Conservation (phyloP, 53 echinoderm and acorn worm genomes). For the Temnopleurus reevesii region DNA sequence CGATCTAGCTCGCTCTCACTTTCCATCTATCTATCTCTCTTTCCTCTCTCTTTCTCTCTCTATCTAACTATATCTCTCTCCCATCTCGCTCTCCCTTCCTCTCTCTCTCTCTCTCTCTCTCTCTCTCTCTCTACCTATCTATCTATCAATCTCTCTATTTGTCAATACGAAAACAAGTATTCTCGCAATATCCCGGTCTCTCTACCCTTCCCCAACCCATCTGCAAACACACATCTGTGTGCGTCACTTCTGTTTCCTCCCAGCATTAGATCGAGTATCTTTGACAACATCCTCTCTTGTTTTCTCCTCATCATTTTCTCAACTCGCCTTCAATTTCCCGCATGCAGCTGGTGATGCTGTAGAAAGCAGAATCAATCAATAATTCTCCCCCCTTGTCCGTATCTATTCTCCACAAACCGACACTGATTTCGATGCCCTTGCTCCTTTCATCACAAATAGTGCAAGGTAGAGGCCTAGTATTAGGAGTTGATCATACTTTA, state of each 20-base stretch:
- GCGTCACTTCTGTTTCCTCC: not conserved
- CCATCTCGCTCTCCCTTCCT: not conserved
- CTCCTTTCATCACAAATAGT: not conserved
- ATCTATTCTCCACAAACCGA: not conserved
- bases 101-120: not conserved
- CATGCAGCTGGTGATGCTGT: slow-evolving; percentile 1
- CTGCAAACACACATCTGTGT: too few relatives aligned
- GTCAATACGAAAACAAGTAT: too few relatives aligned
- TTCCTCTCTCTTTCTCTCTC: not conserved
- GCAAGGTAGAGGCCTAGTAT: not conserved
- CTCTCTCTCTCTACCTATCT: not conserved
- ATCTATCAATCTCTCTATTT: not conserved
- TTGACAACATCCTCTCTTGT: slow-evolving; percentile 5
- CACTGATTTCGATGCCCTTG: not conserved
- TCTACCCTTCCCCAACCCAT: too few relatives aligned
- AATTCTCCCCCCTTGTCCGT: slow-evolving; percentile 2
- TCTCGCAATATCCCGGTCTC: too few relatives aligned
- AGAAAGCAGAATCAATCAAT: slow-evolving; percentile 31
- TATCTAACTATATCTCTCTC: not conserved
- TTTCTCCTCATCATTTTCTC: not conserved
- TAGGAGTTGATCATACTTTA: too few relatives aligned
- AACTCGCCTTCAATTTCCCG: not conserved
- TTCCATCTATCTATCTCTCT: not conserved
- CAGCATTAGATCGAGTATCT: not conserved
- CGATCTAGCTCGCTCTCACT: not conserved